Evolutionary conservation across 2,888 invertebrate species (phyloP).

Genomic region (Drosophila koepferae): DNA sequence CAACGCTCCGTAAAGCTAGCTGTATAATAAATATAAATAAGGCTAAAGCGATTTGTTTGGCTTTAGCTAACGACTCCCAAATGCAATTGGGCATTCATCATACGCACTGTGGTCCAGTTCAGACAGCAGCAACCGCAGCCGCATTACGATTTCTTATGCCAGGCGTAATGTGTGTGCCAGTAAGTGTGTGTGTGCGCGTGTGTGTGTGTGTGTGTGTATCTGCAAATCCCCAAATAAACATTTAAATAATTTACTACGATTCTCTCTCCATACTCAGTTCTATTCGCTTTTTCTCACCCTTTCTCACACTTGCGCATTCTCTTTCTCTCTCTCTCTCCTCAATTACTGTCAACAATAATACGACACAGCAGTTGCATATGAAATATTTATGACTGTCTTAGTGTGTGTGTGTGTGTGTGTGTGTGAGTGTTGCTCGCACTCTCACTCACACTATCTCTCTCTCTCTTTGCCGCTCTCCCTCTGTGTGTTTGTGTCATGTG

Average conservation of each 20-base stretch:
- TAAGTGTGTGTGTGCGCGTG: not conserved
- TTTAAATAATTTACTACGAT: slow-evolving; percentile 69
- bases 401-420: slow-evolving; percentile 27
- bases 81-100: slow-evolving; percentile 63
- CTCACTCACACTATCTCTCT: not conserved
- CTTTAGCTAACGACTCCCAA: slow-evolving; percentile 65
- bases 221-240: slow-evolving; percentile 67
- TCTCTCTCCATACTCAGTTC: slow-evolving; percentile 29
- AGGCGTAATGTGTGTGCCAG: not conserved
- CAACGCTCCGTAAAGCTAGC: slow-evolving; percentile 41
- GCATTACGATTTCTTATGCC: slow-evolving; percentile 26
- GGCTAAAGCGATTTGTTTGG: slow-evolving; percentile 61
- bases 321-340: slow-evolving; percentile 25
- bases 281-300: not conserved
- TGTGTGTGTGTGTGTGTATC: slow-evolving; percentile 6
- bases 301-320: slow-evolving; percentile 17
- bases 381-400: slow-evolving; percentile 58
- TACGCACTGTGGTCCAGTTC: slow-evolving; percentile 57
- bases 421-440: not conserved
- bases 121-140: slow-evolving; percentile 1
- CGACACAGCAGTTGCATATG: slow-evolving; percentile 61
- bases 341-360: slow-evolving; percentile 73
- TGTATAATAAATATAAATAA: slow-evolving; percentile 62
- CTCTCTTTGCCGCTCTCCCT: not conserved
- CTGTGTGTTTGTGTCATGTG: slow-evolving; percentile 41